Evolutionary conservation across 2,113 vertebrate species (phyloP).

Genomic region (Mus spicilegus): DNA sequence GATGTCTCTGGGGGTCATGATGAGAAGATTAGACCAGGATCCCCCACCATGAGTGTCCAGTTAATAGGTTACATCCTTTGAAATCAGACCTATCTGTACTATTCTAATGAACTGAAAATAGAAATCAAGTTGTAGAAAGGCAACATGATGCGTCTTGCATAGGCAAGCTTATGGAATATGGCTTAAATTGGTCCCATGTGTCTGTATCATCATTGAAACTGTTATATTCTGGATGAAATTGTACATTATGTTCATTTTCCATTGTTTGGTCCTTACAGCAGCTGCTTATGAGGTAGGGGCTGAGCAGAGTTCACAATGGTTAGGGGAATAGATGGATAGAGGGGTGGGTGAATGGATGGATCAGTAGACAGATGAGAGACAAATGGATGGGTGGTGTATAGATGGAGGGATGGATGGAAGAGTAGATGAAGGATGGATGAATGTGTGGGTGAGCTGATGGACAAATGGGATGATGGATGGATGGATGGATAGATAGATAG

Average conservation of each 20-base stretch:
- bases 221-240: neutral
- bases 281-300: neutral
- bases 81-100: neutral
- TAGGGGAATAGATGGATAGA: no score
- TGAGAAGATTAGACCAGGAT: neutral
- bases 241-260: neutral
- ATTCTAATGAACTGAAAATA: neutral
- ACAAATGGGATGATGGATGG: rapidly evolving
- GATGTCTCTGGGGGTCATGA: no score
- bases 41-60: neutral
- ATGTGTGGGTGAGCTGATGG: rapidly evolving
- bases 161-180: neutral
- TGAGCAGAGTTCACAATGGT: neutral
- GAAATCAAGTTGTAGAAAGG: neutral
- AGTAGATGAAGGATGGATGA: neutral
- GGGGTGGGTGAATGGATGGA: neutral
- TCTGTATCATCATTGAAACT: neutral
- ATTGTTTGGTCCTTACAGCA: neutral
- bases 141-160: rapidly evolving
- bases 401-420: neutral
- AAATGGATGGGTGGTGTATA: neutral
- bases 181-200: neutral
- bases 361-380: no score
- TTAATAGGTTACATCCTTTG: rapidly evolving
- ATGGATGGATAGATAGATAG: neutral